phyloP scores from a whole-genome alignment of 1,140 invertebrate genomes.

The Procambarus virginalis region DNA sequence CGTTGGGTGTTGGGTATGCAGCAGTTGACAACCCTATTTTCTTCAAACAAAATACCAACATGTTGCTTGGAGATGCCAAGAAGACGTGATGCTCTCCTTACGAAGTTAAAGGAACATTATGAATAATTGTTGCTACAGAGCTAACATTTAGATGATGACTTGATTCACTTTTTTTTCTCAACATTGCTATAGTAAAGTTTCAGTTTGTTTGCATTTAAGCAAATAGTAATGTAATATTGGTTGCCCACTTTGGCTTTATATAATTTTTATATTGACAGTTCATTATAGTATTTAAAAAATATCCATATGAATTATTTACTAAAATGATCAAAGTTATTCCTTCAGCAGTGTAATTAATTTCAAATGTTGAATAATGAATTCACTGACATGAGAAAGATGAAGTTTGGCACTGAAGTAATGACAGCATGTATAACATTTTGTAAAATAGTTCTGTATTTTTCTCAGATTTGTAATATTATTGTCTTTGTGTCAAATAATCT shows the following conservation, averaged over 20 bases:
- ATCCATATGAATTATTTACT: background rate
- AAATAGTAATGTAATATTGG: background rate
- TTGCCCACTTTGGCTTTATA: background rate
- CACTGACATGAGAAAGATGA: background rate
- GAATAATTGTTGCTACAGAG: conserved; percentile 12
- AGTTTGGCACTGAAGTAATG: background rate
- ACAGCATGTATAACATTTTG: background rate
- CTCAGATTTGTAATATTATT: background rate
- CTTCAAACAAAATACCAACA: conserved; percentile 91
- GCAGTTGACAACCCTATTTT: conserved; percentile 95
- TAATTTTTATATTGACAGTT: background rate
- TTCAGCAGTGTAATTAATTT: background rate
- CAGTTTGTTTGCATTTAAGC: background rate
- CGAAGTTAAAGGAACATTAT: conserved; percentile 79
- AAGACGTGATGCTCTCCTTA: conserved; percentile 87
- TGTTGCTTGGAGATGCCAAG: conserved; percentile 94
- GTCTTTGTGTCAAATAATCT: background rate
- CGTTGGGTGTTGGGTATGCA: conserved; percentile 88
- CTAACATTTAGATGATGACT: background rate
- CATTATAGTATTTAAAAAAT: background rate
- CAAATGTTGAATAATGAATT: background rate
- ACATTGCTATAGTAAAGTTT: background rate
- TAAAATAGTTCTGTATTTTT: conserved; percentile 33
- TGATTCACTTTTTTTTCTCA: no score
- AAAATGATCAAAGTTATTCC: background rate